Base-by-base conservation (phyloP, 2,113 vertebrate genomes). In the Siphamia tubifer region DNA sequence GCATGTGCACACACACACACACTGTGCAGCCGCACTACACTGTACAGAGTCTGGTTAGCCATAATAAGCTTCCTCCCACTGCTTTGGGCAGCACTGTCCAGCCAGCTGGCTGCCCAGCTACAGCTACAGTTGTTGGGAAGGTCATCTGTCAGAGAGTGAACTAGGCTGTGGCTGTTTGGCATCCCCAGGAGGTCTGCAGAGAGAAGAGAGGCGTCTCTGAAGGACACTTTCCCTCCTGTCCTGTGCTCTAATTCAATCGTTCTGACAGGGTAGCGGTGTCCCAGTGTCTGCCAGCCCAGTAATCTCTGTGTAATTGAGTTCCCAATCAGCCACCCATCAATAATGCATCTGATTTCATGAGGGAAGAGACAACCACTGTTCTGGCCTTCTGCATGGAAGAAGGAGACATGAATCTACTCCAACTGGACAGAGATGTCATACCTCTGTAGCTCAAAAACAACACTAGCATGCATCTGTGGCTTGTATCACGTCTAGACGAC, bases 231-330 rank as follows among this genome's bases (percentile, higher is more conserved):
- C 74, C 72, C 84, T 88, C 72, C 68, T 76, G 73, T 75, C 62
- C 54, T 73, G 63, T 69, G 63, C 70, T 76, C 74, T 91, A 92
- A 92, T 92, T 93, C 83, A 93, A 93, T 93, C 78, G 86, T 69
- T 81, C 23, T 84, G 84, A 89, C 89, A 88, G 81, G 67, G 49
- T 82, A 78, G 84, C 44, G 23, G 74, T 87, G 82, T 86, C 68
- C 77, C 79, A 61, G 75, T 86, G 87, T 83, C 82, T 86, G 63
- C 87, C 78, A 65, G 77, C 83, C 72, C 78, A 81, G 88, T 93
- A 92, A 93, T 91, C 89, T 90, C 79, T 88, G 83, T 80, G 85
- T 93, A 93, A 93, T 92, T 91, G 91, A 91, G 92, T 92, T 93
- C 87, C 76, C 83, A 86, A 92, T 91, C 86, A 91, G 86, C 79